A percentile compares a stretch with the other conserved stretches of the same genome.
These are phyloP conservation scores for Tenualosa ilisha DNA, from an alignment of 2,797 vertebrate species.

Conservation along the genomic window DNA sequence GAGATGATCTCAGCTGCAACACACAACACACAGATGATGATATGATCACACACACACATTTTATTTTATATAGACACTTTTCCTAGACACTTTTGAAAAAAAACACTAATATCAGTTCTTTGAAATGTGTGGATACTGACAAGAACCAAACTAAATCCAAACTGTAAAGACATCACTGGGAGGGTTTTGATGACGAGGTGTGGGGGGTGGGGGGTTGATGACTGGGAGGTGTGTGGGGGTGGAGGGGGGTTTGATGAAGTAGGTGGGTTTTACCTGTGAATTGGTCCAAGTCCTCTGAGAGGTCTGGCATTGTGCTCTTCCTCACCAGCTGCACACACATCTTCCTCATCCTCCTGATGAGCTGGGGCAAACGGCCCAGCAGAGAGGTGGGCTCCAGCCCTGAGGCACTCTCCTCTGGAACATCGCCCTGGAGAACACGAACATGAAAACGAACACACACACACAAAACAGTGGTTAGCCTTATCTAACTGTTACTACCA, in stretches of 20 bases:
- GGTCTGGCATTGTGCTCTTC: constrained; percentile 73
- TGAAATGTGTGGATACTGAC: too few relatives aligned
- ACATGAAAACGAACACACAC: neutral
- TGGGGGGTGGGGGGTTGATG: neutral
- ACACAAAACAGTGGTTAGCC: neutral
- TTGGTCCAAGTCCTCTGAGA: constrained; percentile 85
- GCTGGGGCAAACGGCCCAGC: constrained; percentile 81
- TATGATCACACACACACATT: too few relatives aligned
- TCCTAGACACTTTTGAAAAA: neutral
- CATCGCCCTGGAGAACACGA: constrained; percentile 57
- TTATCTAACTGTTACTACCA: neutral
- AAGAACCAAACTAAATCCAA: too few relatives aligned
- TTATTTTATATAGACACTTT: too few relatives aligned
- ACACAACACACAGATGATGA: neutral
- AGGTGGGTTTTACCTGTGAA: constrained; percentile 80
- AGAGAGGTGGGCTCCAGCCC: constrained; percentile 65
- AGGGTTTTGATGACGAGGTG: too few relatives aligned
- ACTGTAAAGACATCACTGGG: too few relatives aligned
- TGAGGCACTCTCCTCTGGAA: constrained; percentile 50
- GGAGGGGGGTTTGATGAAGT: neutral
- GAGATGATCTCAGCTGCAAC: constrained; percentile 81
- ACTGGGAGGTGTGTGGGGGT: neutral
- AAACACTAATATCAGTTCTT: neutral
- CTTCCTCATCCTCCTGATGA: constrained; percentile 87
- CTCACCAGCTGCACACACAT: constrained; percentile 81